Conservation (phyloP, 2,113 vertebrate genomes). For the Microtus richardsoni region DNA sequence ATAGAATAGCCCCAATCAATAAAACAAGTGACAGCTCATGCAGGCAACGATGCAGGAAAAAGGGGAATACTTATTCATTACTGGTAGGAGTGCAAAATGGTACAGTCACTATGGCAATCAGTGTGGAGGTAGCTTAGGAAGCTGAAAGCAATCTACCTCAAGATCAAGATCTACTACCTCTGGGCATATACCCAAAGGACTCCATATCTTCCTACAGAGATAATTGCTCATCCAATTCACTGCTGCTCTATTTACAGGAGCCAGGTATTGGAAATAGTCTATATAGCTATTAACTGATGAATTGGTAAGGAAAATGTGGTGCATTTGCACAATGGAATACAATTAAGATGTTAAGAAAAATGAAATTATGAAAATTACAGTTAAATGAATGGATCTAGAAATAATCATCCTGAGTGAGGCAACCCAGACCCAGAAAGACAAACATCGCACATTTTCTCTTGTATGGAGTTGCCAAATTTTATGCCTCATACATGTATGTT, state of each 20-base stretch:
- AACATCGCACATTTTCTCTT: background rate
- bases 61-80: background rate
- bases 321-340: background rate
- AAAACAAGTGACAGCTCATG: background rate
- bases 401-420: background rate
- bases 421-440: background rate
- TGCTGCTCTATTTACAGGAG: background rate
- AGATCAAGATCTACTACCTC: background rate
- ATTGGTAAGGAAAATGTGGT: background rate
- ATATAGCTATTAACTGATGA: background rate
- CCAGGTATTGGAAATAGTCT: background rate
- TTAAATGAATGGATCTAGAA: background rate
- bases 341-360: too few species aligned
- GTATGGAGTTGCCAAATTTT: background rate
- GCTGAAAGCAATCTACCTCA: background rate
- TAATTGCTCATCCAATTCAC: background rate
- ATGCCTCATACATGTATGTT: background rate
- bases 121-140: background rate
- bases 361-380: background rate
- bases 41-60: too few species aligned
- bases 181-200: background rate
- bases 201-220: background rate
- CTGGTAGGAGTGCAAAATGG: background rate
- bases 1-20: background rate
- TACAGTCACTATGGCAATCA: background rate